phyloP scores from a whole-genome alignment of 2,113 vertebrate genomes.

The Rostratula benghalensis region DNA sequence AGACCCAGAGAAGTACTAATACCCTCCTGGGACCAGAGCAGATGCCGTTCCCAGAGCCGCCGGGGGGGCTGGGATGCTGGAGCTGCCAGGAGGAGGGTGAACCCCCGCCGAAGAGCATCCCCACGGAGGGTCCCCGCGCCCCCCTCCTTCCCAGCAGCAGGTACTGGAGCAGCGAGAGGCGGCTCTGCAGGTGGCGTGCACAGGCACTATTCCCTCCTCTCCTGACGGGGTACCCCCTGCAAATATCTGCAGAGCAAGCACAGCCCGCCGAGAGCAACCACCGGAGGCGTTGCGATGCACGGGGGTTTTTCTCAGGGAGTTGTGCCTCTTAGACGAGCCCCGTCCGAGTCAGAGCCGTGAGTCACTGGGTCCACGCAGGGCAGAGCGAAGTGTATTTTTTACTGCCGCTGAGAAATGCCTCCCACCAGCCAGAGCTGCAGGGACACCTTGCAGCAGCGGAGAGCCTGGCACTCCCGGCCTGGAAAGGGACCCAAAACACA shows the following conservation, averaged over 20 bases:
- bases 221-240: neutral
- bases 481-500: fast-evolving
- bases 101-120: neutral
- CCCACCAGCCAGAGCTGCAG: neutral
- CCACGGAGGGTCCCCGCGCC: fast-evolving
- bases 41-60: neutral
- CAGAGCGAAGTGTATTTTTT: neutral
- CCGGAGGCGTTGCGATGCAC: neutral
- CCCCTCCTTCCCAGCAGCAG: neutral
- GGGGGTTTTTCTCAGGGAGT: neutral
- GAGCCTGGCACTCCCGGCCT: neutral
- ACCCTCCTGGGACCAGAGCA: neutral
- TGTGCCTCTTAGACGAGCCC: neutral
- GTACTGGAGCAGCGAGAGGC: neutral
- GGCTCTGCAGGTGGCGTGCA: fast-evolving
- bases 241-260: neutral
- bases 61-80: neutral
- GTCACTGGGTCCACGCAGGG: neutral
- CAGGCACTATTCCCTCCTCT: neutral
- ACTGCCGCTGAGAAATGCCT: neutral
- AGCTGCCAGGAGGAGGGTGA: neutral
- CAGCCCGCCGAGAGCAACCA: neutral
- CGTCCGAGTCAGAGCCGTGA: neutral
- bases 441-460: neutral
- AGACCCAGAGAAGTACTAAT: neutral